Evolutionary conservation across 2,113 vertebrate species (phyloP).

Genomic region (Platysteira castanea): DNA sequence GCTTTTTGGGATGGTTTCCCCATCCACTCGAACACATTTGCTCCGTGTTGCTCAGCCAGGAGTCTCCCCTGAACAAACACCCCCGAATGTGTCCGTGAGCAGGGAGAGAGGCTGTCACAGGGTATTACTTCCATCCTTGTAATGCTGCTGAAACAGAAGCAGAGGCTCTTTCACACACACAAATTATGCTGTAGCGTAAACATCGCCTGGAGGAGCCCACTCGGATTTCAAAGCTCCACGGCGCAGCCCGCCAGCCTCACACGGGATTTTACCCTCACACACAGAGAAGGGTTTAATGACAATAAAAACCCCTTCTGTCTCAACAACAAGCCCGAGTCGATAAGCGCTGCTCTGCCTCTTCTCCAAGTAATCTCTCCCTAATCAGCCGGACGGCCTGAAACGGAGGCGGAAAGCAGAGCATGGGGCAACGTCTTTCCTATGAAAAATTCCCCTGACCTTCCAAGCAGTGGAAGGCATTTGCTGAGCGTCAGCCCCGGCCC

Average conservation of each 20-base stretch:
- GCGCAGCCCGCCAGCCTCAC: neutral
- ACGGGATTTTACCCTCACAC: neutral
- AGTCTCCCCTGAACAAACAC: neutral
- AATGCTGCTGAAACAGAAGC: neutral
- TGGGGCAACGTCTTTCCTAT: accelerated
- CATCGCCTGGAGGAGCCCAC: slow-evolving; percentile 30
- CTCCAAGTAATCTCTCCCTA: neutral
- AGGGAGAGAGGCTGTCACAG: neutral
- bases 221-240: slow-evolving; percentile 45
- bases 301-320: neutral
- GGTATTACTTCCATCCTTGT: neutral
- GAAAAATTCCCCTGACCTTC: neutral
- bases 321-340: neutral
- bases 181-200: neutral
- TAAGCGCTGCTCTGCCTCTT: neutral
- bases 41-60: accelerated
- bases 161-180: slow-evolving; percentile 40
- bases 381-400: neutral
- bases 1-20: neutral
- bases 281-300: neutral
- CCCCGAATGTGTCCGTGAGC: accelerated
- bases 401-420: neutral
- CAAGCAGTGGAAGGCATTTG: neutral
- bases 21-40: accelerated
- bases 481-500: neutral